Evolutionary conservation across 2,113 vertebrate species (phyloP).

Genomic region (Leucopsar rothschildi): DNA sequence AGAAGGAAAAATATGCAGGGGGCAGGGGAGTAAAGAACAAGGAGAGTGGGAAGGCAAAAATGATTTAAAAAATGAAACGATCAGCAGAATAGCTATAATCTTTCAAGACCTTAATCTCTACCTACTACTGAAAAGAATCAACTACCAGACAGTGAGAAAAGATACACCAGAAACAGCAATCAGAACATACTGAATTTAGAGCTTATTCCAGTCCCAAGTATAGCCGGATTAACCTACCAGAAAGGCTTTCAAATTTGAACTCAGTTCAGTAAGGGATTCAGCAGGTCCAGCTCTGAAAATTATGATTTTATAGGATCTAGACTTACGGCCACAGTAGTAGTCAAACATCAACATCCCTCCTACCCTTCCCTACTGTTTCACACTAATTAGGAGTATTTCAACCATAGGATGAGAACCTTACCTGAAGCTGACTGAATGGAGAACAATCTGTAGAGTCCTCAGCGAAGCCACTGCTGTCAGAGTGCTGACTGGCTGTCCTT

Average conservation of each 20-base stretch:
- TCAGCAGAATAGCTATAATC: not conserved
- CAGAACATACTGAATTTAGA: not conserved
- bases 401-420: conserved; percentile 20
- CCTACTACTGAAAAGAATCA: not conserved
- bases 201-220: not conserved
- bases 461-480: conserved; percentile 96
- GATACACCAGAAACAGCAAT: not conserved
- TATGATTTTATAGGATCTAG: not conserved
- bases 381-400: not conserved
- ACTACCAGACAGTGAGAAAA: not conserved
- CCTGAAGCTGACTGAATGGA: conserved; percentile 82
- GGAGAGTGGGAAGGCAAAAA: not conserved
- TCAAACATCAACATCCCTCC: not conserved
- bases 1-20: not conserved
- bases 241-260: not conserved
- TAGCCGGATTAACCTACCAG: not conserved
- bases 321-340: not conserved
- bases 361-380: not conserved
- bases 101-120: not conserved
- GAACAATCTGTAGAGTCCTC: conserved; percentile 86
- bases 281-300: not conserved
- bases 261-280: not conserved
- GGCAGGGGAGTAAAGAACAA: fast-evolving
- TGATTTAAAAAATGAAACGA: not conserved
- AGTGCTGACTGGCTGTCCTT: conserved; percentile 90